These are phyloP conservation scores for Thaumetopoea pityocampa DNA, from an alignment of 1,140 invertebrate genomes.

Conservation along the genomic window DNA sequence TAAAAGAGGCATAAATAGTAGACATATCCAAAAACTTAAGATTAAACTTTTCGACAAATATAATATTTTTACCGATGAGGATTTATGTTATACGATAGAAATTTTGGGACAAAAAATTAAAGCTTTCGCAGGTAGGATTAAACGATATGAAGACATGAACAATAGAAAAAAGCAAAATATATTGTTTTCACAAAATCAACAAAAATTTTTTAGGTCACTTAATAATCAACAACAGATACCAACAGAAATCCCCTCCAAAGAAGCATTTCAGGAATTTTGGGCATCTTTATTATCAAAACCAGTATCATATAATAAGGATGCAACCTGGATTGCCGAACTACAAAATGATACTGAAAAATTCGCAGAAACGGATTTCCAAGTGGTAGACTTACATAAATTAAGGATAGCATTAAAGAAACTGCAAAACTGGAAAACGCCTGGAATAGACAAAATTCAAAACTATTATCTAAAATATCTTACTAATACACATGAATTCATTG, in stretches of 20 bases:
- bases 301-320: slow-evolving; percentile 14
- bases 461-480: slow-evolving; percentile 25
- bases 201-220: slow-evolving; percentile 11
- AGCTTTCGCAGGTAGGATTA: slow-evolving; percentile 15
- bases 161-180: slow-evolving; percentile 15
- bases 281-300: slow-evolving; percentile 13
- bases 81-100: slow-evolving; percentile 8
- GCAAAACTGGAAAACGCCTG: slow-evolving; percentile 25
- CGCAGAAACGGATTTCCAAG: slow-evolving; percentile 3
- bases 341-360: not conserved
- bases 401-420: slow-evolving; percentile 5
- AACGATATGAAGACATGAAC: slow-evolving; percentile 16
- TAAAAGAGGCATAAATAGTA: slow-evolving; percentile 11
- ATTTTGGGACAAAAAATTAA: slow-evolving; percentile 12
- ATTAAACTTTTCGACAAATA: slow-evolving; percentile 12
- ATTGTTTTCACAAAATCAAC: slow-evolving; percentile 15
- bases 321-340: slow-evolving; percentile 20
- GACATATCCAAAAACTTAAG: slow-evolving; percentile 5
- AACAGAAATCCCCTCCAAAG: slow-evolving; percentile 8
- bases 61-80: slow-evolving; percentile 7
- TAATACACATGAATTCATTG: slow-evolving; percentile 12
- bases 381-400: slow-evolving; percentile 12
- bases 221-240: slow-evolving; percentile 8
- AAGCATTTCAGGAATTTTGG: slow-evolving; percentile 16
- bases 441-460: slow-evolving; percentile 24